Conservation (phyloP, 2,888 invertebrate genomes). For the Tachina lurida region DNA sequence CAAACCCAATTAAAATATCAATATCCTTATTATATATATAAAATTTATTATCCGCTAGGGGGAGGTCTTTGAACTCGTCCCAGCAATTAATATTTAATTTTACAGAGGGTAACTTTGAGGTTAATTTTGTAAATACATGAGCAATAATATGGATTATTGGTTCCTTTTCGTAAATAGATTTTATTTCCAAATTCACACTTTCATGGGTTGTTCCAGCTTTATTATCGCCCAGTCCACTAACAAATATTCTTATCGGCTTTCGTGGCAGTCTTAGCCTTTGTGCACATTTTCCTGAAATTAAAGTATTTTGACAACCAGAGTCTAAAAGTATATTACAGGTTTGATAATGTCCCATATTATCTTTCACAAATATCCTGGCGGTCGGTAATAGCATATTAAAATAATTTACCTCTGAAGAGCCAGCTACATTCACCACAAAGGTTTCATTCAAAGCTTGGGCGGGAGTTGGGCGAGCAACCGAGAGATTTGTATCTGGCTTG, state of each 20-base stretch:
- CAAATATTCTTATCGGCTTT: conserved; percentile 30
- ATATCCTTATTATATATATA: conserved; percentile 33
- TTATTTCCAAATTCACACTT: not conserved
- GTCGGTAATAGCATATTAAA: conserved; percentile 15
- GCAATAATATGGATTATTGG: conserved; percentile 16
- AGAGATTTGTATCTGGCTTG: not conserved
- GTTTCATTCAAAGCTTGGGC: conserved; percentile 17
- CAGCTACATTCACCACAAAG: conserved; percentile 20
- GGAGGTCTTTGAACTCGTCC: conserved; percentile 45
- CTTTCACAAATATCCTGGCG: conserved; percentile 35
- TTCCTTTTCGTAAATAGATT: conserved; percentile 1
- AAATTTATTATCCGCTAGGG: not conserved
- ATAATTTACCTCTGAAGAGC: conserved; percentile 6
- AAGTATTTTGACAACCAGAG: conserved; percentile 39
- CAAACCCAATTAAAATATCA: conserved; percentile 24
- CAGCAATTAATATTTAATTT: conserved; percentile 24
- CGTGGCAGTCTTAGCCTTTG: not conserved
- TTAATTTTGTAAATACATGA: conserved; percentile 24
- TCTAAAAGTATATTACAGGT: conserved; percentile 35
- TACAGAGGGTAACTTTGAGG: conserved; percentile 32
- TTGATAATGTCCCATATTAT: conserved; percentile 55
- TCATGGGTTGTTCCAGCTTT: too few species aligned
- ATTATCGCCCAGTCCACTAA: too few species aligned
- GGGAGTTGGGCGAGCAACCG: not conserved
- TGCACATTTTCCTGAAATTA: conserved; percentile 1